Base-by-base conservation (phyloP, 2,888 invertebrate genomes). In the Cetonia aurata region DNA sequence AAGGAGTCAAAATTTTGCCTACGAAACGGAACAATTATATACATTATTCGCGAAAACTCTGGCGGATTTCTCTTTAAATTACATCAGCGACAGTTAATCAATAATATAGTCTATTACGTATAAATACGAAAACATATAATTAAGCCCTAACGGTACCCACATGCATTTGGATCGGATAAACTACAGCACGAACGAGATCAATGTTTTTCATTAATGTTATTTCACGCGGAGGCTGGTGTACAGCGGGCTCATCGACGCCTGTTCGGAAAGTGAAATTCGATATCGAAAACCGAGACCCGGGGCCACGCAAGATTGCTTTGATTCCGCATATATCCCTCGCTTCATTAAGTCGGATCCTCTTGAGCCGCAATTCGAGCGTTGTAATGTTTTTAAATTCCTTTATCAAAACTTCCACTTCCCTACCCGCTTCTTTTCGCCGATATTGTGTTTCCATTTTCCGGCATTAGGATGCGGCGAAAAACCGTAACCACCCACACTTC, bases 341-440 rank as follows among this genome's bases (percentile, higher is more conserved):
- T 65, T 65, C 62, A 65, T 65, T 65, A 65, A 52, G 9, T 50
- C 62, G 62, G 17, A 65, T 65, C 62, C 41, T 50, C 46, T 12
- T 37, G 50, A 12, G 17, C 37, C 50, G 31, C 48, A 65, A 65
- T 65, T 50, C 50, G 50, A 50, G 37, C 62, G 33, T 33, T 33
- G 50, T 50, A 50, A 50, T 65, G 50, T 65, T 65, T 46, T 65
- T 52, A 37, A 65, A 65, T 65, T 50, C 19, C 62, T 65, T 65
- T 65, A 65, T 50, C 62, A 37, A 65, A 37, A 17, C 62, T 65
- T 65, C 50, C 50, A 6, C 62, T n/a, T 50, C 62, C 50, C 10
- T 25, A 19, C 19, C 42, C 42, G 12, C 33, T 65, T 13, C 19
- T 65, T 65, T 60, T 50, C 50, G 50, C 37, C 50, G 37, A 65